Conservation (phyloP, 2,797 vertebrate species). For the Periparus ater region DNA sequence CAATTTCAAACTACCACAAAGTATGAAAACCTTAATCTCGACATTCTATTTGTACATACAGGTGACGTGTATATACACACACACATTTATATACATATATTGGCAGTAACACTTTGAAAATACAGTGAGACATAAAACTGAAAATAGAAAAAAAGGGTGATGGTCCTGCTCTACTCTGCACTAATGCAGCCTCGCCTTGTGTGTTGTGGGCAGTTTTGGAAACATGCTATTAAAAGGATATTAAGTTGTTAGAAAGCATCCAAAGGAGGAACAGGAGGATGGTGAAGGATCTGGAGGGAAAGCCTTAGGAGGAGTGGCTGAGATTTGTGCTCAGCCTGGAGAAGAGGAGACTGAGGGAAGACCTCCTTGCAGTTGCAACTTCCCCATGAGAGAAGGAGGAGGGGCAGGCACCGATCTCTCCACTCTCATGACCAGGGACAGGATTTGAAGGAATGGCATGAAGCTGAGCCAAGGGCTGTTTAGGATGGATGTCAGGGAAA, state of each 20-base stretch:
- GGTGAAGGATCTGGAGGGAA: background rate
- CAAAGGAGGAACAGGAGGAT: accelerated
- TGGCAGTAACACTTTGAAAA: background rate
- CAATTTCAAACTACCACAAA: background rate
- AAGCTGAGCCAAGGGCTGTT: background rate
- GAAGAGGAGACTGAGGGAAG: background rate
- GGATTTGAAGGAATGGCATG: background rate
- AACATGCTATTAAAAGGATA: background rate
- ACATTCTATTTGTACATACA: background rate
- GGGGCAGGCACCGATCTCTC: too few relatives aligned
- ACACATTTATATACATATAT: background rate
- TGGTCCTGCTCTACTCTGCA: background rate
- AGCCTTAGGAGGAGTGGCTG: background rate
- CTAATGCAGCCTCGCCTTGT: background rate
- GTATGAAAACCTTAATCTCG: background rate
- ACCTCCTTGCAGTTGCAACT: accelerated
- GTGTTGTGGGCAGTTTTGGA: background rate
- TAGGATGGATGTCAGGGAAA: background rate
- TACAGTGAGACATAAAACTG: background rate
- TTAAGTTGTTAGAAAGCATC: background rate
- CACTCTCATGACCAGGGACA: background rate
- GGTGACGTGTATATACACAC: background rate
- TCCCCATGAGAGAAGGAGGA: accelerated
- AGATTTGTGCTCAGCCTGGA: background rate
- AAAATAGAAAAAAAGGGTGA: background rate